phyloP scores from a whole-genome alignment of 2,113 vertebrate species.

The crab-eating macaque (Macaca fascicularis) region T2T-MFA8v1.1 NC_088377.1:34235001-34235500 shows the following conservation, averaged over 20 bases:
- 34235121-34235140: not conserved
- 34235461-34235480: slow-evolving; percentile 46
- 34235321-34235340: not conserved
- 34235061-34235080: not conserved
- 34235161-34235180: no score
- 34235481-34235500: slow-evolving; percentile 92
- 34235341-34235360: not conserved
- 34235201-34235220: no score
- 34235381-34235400: no score
- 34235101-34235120: not conserved
- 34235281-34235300: no score
- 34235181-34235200: no score
- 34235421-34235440: not conserved
- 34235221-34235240: no score
- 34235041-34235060: no score
- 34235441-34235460: rapidly evolving
- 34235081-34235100: not conserved
- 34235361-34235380: not conserved
- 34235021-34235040: not conserved
- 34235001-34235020: not conserved
- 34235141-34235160: not conserved
- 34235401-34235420: not conserved
- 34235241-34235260: no score
- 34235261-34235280: no score
- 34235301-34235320: no score